Conservation (phyloP, 2,113 vertebrate species). For the Chaetops frenatus region DNA sequence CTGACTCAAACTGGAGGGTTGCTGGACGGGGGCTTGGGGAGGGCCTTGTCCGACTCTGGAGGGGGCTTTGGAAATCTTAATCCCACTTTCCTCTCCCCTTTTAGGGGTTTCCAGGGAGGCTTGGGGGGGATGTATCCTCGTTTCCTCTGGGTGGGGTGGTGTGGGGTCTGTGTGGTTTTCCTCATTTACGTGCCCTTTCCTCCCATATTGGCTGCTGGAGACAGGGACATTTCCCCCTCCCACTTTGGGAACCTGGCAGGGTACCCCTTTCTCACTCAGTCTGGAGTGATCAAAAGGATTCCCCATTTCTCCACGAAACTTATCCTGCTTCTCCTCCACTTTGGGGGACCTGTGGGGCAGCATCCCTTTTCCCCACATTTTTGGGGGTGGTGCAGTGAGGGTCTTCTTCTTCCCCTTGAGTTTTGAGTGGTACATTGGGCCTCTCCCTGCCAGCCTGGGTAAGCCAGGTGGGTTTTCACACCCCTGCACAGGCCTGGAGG, state of each 20-base stretch:
- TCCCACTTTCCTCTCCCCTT: not conserved
- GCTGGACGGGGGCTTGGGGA: not conserved
- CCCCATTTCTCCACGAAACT: rapidly evolving
- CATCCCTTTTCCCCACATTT: not conserved
- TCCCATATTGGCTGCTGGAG: not conserved
- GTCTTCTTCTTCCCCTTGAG: not conserved
- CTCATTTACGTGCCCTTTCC: too few relatives aligned
- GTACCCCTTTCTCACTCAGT: not conserved
- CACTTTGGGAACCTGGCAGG: not conserved
- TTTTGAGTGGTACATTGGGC: not conserved
- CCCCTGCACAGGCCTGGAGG: not conserved
- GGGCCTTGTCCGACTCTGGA: not conserved
- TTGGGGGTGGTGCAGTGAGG: not conserved
- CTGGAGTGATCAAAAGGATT: not conserved
- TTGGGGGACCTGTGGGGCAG: not conserved
- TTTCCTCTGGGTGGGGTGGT: not conserved
- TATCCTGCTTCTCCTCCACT: not conserved
- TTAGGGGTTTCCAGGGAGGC: not conserved
- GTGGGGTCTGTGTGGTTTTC: rapidly evolving
- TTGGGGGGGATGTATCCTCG: rapidly evolving
- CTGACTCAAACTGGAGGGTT: too few relatives aligned
- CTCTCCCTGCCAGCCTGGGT: not conserved
- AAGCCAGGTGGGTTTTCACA: rapidly evolving
- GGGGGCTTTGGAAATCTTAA: not conserved
- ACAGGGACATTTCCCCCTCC: not conserved